phyloP scores from a whole-genome alignment of 1,140 invertebrate genomes.

The Berghia stephanieae region DNA sequence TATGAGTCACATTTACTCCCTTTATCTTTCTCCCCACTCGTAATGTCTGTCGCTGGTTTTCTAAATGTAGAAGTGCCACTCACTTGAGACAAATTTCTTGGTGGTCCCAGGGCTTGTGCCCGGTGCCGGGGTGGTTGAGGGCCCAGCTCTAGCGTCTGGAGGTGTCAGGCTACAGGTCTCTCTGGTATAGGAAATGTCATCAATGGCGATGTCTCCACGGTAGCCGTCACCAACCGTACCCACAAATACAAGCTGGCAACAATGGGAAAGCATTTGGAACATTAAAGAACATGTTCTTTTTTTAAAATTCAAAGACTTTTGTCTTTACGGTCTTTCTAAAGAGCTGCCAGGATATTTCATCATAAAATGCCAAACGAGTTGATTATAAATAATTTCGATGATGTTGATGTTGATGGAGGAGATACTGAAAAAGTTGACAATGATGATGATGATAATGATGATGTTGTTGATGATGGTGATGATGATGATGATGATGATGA shows the following conservation, averaged over 20 bases:
- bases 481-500: constrained; percentile 12
- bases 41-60: too few relatives aligned
- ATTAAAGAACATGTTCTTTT: not conserved
- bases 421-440: not conserved
- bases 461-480: constrained; percentile 13
- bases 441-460: not conserved
- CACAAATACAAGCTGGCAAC: constrained; percentile 45
- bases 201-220: constrained; percentile 62
- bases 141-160: not conserved
- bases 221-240: constrained; percentile 42
- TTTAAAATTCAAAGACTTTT: not conserved
- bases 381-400: not conserved
- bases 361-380: not conserved
- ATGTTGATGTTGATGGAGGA: constrained; percentile 3
- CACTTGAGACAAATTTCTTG: not conserved
- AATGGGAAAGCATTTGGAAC: not conserved
- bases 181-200: constrained; percentile 53
- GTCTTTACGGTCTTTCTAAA: not conserved
- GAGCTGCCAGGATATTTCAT: not conserved
- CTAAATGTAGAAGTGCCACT: not conserved
- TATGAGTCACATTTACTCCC: too few relatives aligned
- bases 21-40: too few relatives aligned
- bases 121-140: not conserved
- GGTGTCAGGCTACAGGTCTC: not conserved
- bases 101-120: not conserved